Evolutionary conservation across 1,140 invertebrate species (phyloP).

Genomic region (Brachionus rubens): DNA sequence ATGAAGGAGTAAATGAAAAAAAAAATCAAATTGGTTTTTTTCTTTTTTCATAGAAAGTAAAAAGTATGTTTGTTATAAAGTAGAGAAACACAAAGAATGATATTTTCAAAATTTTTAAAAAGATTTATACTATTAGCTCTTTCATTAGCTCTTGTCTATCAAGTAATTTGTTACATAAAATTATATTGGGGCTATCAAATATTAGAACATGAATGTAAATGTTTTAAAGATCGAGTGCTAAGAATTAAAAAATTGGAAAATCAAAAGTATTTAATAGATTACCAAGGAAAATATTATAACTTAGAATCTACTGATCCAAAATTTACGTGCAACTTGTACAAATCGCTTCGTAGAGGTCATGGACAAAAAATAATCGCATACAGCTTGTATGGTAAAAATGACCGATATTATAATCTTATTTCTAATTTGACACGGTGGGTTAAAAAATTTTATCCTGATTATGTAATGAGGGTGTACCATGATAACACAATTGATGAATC

Average conservation of each 20-base stretch:
- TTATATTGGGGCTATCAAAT: no score
- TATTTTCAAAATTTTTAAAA: no score
- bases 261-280: background rate
- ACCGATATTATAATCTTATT: conserved; percentile 27
- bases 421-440: background rate
- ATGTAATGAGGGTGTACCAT: conserved; percentile 15
- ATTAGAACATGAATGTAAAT: no score
- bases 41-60: no score
- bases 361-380: background rate
- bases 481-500: conserved; percentile 20
- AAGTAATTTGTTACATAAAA: no score
- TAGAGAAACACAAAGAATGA: no score
- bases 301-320: background rate
- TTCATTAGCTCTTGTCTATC: no score
- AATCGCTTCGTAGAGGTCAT: background rate
- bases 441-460: conserved; percentile 27
- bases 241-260: background rate
- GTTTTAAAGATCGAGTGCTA: background rate
- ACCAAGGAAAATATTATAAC: background rate
- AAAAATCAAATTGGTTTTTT: no score
- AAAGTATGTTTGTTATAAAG: no score
- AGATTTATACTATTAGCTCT: no score
- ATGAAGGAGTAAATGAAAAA: no score
- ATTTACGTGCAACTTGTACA: conserved; percentile 16
- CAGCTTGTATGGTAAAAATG: conserved; percentile 2